Conservation (phyloP, 1,140 invertebrate genomes). For the Aphelenchoides avenae region DNA sequence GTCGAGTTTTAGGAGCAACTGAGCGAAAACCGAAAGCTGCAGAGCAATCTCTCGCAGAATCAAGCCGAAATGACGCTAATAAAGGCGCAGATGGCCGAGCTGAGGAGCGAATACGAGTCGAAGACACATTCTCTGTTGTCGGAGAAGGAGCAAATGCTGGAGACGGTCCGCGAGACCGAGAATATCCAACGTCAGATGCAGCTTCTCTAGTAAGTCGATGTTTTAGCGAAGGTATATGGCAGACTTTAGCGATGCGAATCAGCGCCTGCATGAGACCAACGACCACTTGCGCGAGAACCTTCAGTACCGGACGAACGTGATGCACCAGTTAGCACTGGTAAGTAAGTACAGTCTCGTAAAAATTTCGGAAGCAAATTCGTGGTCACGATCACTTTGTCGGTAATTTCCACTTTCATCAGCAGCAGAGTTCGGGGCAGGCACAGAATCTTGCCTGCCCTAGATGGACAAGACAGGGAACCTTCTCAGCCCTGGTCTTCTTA, state of each 20-base stretch:
- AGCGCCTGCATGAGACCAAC: conserved; percentile 66
- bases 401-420: too few species aligned
- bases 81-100: conserved; percentile 64
- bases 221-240: conserved; percentile 54
- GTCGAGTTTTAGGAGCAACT: conserved; percentile 61
- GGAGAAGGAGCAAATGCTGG: conserved; percentile 62
- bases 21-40: conserved; percentile 63
- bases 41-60: conserved; percentile 64
- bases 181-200: conserved; percentile 64
- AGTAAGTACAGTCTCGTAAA: too few species aligned
- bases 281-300: conserved; percentile 64
- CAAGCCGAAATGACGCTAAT: conserved; percentile 66
- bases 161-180: conserved; percentile 64
- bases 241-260: conserved; percentile 63
- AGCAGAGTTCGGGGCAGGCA: too few species aligned
- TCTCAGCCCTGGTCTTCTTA: too few species aligned
- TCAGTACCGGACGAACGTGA: conserved; percentile 54
- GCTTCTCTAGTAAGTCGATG: conserved; percentile 63
- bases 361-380: too few species aligned
- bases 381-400: too few species aligned
- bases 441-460: too few species aligned
- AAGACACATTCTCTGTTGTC: conserved; percentile 64
- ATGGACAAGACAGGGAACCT: too few species aligned
- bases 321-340: conserved; percentile 46
- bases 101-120: conserved; percentile 64